Evolutionary conservation across 2,797 vertebrate genomes (phyloP).

Genomic region (Eidolon dupreanum): DNA sequence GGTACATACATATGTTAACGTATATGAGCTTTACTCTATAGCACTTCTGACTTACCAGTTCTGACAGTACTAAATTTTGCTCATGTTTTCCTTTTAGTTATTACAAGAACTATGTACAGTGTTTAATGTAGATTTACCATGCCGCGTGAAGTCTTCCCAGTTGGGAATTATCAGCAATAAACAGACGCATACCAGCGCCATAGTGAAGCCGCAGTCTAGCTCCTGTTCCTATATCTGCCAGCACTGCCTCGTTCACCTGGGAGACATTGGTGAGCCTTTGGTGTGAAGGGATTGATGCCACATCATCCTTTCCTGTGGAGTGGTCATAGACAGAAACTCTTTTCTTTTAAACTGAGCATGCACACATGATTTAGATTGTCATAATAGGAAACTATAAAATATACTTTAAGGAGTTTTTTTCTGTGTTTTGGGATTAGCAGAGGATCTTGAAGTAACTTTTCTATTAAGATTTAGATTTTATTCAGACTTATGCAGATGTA

Average conservation of each 20-base stretch:
- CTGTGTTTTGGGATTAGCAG: constrained; percentile 4
- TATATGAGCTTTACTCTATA: background rate
- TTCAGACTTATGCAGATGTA: constrained; percentile 19
- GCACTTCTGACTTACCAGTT: background rate
- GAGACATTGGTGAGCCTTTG: constrained; percentile 95
- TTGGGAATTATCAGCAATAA: constrained; percentile 99
- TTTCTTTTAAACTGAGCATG: background rate
- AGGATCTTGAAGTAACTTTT: constrained; percentile 50
- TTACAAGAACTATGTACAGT: constrained; percentile 98
- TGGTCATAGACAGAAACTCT: background rate
- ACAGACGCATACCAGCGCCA: constrained; percentile 92
- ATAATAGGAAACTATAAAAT: constrained; percentile 33
- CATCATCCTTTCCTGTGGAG: background rate
- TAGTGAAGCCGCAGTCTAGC: constrained; percentile 98
- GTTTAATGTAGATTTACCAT: constrained; percentile 98
- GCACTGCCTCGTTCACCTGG: constrained; percentile 99
- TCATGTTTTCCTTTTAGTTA: constrained; percentile 86
- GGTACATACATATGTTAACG: background rate
- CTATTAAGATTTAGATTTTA: constrained; percentile 60
- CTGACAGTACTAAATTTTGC: constrained; percentile 50
- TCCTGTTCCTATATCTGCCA: constrained; percentile 99
- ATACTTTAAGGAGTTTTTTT: constrained; percentile 18
- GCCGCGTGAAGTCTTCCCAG: constrained; percentile 97
- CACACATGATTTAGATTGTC: background rate
- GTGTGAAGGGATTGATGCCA: background rate